These are phyloP conservation scores for Bubo bubo DNA, from an alignment of 2,113 vertebrate species.

Conservation along the genomic window DNA sequence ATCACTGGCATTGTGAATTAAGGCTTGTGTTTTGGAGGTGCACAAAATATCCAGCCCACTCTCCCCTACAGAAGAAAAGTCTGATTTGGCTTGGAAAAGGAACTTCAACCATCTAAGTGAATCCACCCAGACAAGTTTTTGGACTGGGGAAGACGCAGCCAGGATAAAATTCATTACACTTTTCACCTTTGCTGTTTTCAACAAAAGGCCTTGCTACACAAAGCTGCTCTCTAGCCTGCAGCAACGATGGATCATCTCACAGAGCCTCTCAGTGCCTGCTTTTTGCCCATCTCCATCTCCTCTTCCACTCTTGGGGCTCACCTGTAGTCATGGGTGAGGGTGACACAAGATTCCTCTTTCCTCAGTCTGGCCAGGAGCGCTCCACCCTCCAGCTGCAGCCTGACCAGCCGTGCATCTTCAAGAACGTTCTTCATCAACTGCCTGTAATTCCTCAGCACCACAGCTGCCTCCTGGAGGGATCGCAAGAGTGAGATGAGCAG, in stretches of 20 bases:
- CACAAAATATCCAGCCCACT: not conserved
- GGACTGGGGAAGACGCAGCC: not conserved
- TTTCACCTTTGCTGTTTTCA: not conserved
- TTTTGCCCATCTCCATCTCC: not conserved
- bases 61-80: not conserved
- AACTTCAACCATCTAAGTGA: not conserved
- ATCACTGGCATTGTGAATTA: not conserved
- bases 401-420: constrained; percentile 80
- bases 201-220: not conserved
- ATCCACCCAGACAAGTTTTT: not conserved
- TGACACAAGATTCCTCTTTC: constrained; percentile 79
- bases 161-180: not conserved
- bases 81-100: not conserved
- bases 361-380: constrained; percentile 81
- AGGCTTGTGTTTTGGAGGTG: not conserved
- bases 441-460: constrained; percentile 73
- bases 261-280: not conserved
- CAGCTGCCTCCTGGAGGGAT: constrained; percentile 79
- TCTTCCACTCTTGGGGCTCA: not conserved
- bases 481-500: not conserved
- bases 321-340: constrained; percentile 75
- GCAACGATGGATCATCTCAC: accelerated
- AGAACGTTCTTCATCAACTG: constrained; percentile 85
- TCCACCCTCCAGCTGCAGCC: constrained; percentile 88
- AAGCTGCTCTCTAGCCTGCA: not conserved